A percentile compares a stretch with the other conserved stretches of the same genome.
These are phyloP conservation scores for Himalopsyche anomala DNA, from an alignment of 2,888 invertebrate species.

Conservation along the genomic window DNA sequence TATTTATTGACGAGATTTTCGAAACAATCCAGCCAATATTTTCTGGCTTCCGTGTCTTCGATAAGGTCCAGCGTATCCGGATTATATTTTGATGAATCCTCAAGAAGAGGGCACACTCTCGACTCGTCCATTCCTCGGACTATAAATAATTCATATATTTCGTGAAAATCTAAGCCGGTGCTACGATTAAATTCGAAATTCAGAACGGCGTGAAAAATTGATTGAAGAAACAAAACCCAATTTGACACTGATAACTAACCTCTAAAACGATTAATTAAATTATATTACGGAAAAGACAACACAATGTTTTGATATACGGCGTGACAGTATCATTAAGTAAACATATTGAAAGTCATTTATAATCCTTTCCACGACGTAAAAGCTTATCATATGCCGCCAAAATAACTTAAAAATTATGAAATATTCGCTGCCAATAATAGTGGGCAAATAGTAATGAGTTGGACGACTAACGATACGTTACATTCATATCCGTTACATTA, in stretches of 20 bases:
- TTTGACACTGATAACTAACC: slow-evolving; percentile 16
- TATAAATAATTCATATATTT: slow-evolving; percentile 39
- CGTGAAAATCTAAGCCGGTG: neutral
- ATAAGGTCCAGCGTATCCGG: slow-evolving; percentile 95
- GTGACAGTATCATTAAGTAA: slow-evolving; percentile 13
- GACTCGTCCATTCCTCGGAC: slow-evolving; percentile 70
- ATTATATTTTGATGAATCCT: slow-evolving; percentile 86
- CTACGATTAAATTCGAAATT: neutral
- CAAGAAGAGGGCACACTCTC: slow-evolving; percentile 85
- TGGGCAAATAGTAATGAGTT: too few species aligned
- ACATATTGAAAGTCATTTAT: neutral
- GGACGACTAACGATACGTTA: too few species aligned
- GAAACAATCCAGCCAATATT: slow-evolving; percentile 95
- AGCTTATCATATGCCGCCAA: slow-evolving; percentile 26
- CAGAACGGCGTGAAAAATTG: neutral
- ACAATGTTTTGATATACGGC: neutral
- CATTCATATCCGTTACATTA: too few species aligned
- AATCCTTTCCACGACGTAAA: neutral
- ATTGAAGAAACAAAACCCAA: slow-evolving; percentile 8
- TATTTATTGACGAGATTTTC: slow-evolving; percentile 91
- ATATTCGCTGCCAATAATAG: neutral
- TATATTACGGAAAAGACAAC: neutral
- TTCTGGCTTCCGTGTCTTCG: slow-evolving; percentile 89
- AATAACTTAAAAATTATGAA: slow-evolving; percentile 34
- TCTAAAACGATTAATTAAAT: neutral